These are phyloP conservation scores for Podiceps cristatus DNA, from an alignment of 2,113 vertebrate species.

Conservation along the genomic window DNA sequence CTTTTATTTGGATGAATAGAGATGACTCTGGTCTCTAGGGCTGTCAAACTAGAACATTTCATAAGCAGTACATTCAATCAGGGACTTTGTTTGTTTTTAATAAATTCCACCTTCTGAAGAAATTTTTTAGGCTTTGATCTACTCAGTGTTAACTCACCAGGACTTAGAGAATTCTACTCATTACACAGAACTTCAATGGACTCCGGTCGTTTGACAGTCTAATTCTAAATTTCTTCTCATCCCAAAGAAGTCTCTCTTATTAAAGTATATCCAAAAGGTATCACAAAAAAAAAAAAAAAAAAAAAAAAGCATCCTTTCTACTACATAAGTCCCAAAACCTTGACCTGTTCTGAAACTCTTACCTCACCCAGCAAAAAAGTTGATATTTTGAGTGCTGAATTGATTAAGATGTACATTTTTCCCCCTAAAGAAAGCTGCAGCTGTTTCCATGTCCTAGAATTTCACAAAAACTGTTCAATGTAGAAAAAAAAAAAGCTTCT, in stretches of 20 bases:
- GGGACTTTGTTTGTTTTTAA: constrained; percentile 48
- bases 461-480: not conserved
- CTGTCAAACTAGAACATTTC: constrained; percentile 34
- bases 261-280: not conserved
- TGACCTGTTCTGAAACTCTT: no score
- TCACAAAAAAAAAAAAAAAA: not conserved
- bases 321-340: no score
- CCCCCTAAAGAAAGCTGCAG: not conserved
- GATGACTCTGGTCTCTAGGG: not conserved
- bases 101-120: constrained; percentile 41
- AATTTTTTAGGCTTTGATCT: constrained; percentile 48
- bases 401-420: not conserved
- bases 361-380: no score
- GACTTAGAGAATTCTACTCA: constrained; percentile 20
- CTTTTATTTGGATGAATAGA: constrained; percentile 6
- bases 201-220: not conserved
- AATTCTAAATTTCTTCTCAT: constrained; percentile 22
- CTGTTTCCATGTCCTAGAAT: not conserved
- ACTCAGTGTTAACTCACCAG: constrained; percentile 1
- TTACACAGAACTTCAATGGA: constrained; percentile 33
- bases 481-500: not conserved
- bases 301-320: no score
- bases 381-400: not conserved
- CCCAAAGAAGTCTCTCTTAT: not conserved
- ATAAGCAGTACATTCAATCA: constrained; percentile 29